Evolutionary conservation across 2,888 invertebrate genomes (phyloP).

Genomic region (Chirona hameri): DNA sequence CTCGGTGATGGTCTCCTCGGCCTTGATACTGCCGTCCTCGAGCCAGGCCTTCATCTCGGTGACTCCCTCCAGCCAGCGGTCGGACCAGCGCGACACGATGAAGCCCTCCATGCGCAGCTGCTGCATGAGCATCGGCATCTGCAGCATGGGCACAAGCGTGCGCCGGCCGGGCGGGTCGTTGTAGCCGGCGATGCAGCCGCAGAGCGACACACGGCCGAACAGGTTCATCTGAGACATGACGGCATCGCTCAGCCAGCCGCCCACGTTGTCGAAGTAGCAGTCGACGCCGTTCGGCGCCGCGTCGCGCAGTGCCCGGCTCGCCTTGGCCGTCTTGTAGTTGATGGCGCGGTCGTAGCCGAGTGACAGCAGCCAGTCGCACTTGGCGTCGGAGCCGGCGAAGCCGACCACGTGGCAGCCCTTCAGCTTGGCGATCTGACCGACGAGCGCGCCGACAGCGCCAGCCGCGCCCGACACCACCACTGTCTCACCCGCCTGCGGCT

Average conservation of each 20-base stretch:
- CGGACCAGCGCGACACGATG: conserved; percentile 53
- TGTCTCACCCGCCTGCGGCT: conserved; percentile 66
- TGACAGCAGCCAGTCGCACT: conserved; percentile 63
- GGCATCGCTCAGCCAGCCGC: conserved; percentile 60
- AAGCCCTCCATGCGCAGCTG: conserved; percentile 64
- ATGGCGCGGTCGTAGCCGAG: conserved; percentile 65
- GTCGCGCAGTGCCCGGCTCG: conserved; percentile 56
- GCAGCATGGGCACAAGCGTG: conserved; percentile 29
- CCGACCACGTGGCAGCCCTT: conserved; percentile 67
- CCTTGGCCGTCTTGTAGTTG: conserved; percentile 64
- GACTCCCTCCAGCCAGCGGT: conserved; percentile 62
- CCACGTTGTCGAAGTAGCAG: conserved; percentile 75
- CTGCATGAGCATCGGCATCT: conserved; percentile 51
- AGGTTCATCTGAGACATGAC: conserved; percentile 61
- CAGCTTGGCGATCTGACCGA: conserved; percentile 73
- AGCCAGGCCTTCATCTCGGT: conserved; percentile 62
- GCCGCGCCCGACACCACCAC: conserved; percentile 69
- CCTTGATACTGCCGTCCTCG: conserved; percentile 61
- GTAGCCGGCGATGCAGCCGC: conserved; percentile 63
- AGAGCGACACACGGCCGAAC: conserved; percentile 60
- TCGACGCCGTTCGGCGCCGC: conserved; percentile 67
- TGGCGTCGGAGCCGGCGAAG: conserved; percentile 65
- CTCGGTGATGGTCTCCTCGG: conserved; percentile 52
- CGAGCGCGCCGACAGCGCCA: conserved; percentile 73
- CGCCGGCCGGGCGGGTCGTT: conserved; percentile 50